Evolutionary conservation across 2,888 invertebrate species (phyloP), one percentile per base, ranked within the genome.

Genomic region (Dexiosoma caninum): DNA sequence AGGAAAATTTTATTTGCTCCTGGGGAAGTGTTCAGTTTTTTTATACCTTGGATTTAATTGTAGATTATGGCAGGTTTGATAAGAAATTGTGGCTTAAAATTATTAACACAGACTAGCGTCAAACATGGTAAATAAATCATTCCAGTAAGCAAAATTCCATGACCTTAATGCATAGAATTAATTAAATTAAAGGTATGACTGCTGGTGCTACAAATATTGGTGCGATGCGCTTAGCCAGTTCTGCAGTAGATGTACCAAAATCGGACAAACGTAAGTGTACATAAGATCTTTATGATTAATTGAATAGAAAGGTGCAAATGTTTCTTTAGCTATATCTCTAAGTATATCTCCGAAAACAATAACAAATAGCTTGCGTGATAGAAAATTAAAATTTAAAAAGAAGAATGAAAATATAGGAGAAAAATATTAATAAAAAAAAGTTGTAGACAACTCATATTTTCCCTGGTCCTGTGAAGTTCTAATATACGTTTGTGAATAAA

Each of bases 41-140:
- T 1, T 19, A 64, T 37, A 49, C 23, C 8, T 37, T 49, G 6
- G 5, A 23, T 12, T 23, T 69, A 80, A 83, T 64, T 32, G n/a
- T 51, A 19, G 32, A 32, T 32, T 35, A 90, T 90, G 90, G 89
- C 90, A 82, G 88, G 87, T 44, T 83, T 90, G 83, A 86, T 90
- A 42, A 86, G 89, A 82, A 89, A 85, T 85, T 80, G 90, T 76
- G 87, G 88, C 37, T 81, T 84, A 74, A 86, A 86, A 81, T 83
- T 87, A 70, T 84, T 85, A 76, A 82, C 83, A 35, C 86, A 86
- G 59, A 78, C 86, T 12, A 76, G 85, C 79, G 84, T 83, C 69
- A 88, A 85, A 79, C 87, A 86, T 84, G 87, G 90, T 90, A 85
- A 83, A n/a, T 80, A 55, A 1, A 14, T 51, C 3, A 14, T 37